Evolutionary conservation across 2,113 vertebrate species (phyloP).

Genomic region (Isurus oxyrinchus): DNA sequence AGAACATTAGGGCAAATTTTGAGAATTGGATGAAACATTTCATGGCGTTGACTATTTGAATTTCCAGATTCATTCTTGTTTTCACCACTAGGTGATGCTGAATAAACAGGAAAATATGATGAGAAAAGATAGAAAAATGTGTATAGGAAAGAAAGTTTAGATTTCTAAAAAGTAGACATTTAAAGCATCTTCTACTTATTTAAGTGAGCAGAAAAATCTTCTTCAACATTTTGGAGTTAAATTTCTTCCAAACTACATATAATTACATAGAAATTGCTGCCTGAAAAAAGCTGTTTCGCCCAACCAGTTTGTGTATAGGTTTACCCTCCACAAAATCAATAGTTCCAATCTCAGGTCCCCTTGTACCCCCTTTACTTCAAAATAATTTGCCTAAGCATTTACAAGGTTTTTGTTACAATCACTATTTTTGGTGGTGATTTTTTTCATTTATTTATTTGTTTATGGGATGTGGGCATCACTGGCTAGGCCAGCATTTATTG

Average conservation of each 20-base stretch:
- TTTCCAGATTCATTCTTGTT: background rate
- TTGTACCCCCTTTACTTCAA: background rate
- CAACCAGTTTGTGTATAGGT: background rate
- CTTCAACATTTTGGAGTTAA: background rate
- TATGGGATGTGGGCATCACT: too few species aligned
- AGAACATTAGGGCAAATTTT: background rate
- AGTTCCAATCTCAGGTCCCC: background rate
- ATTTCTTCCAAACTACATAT: background rate
- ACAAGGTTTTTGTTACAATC: background rate
- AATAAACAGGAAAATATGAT: background rate
- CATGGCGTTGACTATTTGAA: background rate
- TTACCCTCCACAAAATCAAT: background rate
- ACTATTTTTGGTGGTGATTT: background rate
- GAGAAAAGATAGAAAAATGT: background rate
- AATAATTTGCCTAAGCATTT: background rate
- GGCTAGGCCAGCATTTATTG: too few species aligned
- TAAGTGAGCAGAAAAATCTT: background rate
- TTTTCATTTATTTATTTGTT: too few species aligned
- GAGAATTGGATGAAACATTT: background rate
- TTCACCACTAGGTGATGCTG: conserved; percentile 21
- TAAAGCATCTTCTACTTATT: background rate
- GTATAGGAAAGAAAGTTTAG: background rate
- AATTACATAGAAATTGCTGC: background rate
- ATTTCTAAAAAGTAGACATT: background rate
- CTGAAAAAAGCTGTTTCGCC: background rate